These are phyloP conservation scores for Caranx melampygus DNA, from an alignment of 2,113 vertebrate species.

Conservation along the genomic window DNA sequence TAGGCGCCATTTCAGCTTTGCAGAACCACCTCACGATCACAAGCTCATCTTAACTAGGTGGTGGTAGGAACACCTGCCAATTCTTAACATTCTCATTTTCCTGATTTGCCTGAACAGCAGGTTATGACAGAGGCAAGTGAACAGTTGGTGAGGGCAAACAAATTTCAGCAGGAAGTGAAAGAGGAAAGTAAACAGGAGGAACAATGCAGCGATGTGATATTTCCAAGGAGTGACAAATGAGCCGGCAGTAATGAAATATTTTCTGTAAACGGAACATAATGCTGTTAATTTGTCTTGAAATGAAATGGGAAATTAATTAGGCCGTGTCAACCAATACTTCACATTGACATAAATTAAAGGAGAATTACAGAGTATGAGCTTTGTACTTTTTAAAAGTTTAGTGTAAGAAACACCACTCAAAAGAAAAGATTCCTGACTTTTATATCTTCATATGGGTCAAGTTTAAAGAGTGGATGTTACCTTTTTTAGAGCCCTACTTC, in stretches of 20 bases:
- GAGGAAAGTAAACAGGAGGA: slow-evolving; percentile 28
- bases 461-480: background rate
- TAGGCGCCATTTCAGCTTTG: background rate
- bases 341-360: background rate
- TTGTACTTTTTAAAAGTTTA: no score
- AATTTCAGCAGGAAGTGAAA: background rate
- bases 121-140: slow-evolving; percentile 29
- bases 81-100: slow-evolving; percentile 22
- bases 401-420: background rate
- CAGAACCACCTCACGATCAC: no score
- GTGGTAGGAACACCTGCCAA: background rate
- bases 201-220: background rate
- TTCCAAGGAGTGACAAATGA: background rate
- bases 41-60: background rate
- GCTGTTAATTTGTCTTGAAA: background rate
- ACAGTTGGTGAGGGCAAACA: slow-evolving; percentile 32
- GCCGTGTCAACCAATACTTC: background rate
- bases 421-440: background rate
- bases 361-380: no score
- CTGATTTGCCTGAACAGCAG: slow-evolving; percentile 57
- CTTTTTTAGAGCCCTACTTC: no score
- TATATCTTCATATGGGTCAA: background rate
- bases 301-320: background rate
- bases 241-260: background rate
- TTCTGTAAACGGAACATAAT: background rate